Conservation (phyloP, 2,113 vertebrate genomes). For the Paramormyrops kingsleyae region DNA sequence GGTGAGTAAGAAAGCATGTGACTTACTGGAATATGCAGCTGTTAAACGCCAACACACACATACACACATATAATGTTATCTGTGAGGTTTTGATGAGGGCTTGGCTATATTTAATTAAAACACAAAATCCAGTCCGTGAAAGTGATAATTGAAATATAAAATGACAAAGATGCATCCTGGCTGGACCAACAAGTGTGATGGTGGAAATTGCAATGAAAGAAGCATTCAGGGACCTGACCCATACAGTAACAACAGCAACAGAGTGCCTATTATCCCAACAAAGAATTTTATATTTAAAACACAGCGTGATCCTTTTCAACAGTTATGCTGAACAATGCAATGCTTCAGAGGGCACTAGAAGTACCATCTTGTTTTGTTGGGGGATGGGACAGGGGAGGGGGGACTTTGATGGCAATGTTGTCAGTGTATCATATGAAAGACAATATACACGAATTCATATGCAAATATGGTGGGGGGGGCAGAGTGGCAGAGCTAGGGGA, state of each 20-base stretch:
- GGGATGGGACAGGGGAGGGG: neutral
- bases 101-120: neutral
- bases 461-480: slow-evolving; percentile 60
- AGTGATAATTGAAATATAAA: neutral
- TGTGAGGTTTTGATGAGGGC: neutral
- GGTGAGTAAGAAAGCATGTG: neutral
- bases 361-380: slow-evolving; percentile 53
- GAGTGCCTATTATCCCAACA: slow-evolving; percentile 8
- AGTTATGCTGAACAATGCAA: slow-evolving; percentile 12
- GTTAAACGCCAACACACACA: neutral
- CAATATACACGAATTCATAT: slow-evolving; percentile 76
- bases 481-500: neutral
- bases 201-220: neutral
- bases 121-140: neutral
- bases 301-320: neutral
- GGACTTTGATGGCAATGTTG: slow-evolving; percentile 60
- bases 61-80: neutral
- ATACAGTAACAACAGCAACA: slow-evolving; percentile 11
- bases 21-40: slow-evolving; percentile 1
- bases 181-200: neutral
- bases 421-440: slow-evolving; percentile 75
- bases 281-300: slow-evolving; percentile 18
- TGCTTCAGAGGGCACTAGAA: slow-evolving; percentile 43
- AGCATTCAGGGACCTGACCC: neutral
- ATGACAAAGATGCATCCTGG: neutral